A percentile compares a stretch with the other conserved stretches of the same genome.
Evolutionary conservation across 2,888 invertebrate genomes (phyloP).

Genomic region (Phrixothrix hirtus): DNA sequence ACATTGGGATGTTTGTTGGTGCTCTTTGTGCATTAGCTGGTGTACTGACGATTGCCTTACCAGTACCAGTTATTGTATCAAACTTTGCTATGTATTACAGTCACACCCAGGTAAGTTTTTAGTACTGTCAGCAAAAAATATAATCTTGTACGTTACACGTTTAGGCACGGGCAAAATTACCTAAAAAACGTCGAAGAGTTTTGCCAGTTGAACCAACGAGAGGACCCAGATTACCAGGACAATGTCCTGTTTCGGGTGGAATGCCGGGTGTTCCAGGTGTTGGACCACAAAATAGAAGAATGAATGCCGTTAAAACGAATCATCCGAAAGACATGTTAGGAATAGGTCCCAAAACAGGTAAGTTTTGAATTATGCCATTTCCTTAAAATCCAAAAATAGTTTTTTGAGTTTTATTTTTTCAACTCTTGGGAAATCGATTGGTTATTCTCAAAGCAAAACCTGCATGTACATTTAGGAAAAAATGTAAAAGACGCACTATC

Average conservation of each 20-base stretch:
- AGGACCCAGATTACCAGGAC: slow-evolving; percentile 64
- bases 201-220: slow-evolving; percentile 92
- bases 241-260: slow-evolving; percentile 48
- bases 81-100: slow-evolving; percentile 98
- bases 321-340: slow-evolving; percentile 74
- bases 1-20: slow-evolving; percentile 98
- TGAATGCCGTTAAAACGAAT: slow-evolving; percentile 87
- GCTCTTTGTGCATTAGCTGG: slow-evolving; percentile 97
- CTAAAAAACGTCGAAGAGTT: slow-evolving; percentile 96
- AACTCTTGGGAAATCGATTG: slow-evolving; percentile 21
- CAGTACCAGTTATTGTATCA: slow-evolving; percentile 98
- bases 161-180: slow-evolving; percentile 96
- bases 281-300: slow-evolving; percentile 69
- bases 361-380: too few species aligned
- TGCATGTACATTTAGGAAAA: slow-evolving; percentile 3
- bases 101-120: slow-evolving; percentile 68
- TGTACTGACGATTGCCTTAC: slow-evolving; percentile 97
- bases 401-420: too few species aligned
- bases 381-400: too few species aligned
- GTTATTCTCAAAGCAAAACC: slow-evolving; percentile 10
- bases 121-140: too few species aligned
- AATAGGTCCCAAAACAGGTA: slow-evolving; percentile 26
- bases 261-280: slow-evolving; percentile 42
- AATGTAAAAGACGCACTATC: slow-evolving; percentile 6
- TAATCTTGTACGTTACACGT: too few species aligned